A percentile compares a stretch with the other conserved stretches of the same genome.
Evolutionary conservation across 2,113 vertebrate species (phyloP).

Genomic region (Chloebia gouldiae): DNA sequence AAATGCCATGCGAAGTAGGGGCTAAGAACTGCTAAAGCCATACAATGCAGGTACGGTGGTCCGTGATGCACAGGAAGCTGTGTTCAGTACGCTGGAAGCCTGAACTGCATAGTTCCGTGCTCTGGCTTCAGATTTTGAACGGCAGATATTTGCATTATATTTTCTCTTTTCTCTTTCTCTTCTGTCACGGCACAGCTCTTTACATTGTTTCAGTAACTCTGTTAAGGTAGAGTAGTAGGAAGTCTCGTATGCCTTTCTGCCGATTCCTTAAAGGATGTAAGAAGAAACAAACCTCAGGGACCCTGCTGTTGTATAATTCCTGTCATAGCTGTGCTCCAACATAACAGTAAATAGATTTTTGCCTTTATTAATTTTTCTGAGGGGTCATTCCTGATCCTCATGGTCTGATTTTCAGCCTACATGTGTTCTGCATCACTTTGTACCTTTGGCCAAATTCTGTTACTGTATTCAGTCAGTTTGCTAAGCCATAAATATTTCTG

Average conservation of each 20-base stretch:
- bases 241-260: neutral
- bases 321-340: neutral
- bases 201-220: rapidly evolving
- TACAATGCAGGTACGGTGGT: neutral
- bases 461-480: neutral
- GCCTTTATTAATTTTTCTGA: neutral
- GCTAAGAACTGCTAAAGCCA: rapidly evolving
- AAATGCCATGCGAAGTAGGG: rapidly evolving
- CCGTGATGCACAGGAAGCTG: too few relatives aligned
- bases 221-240: rapidly evolving
- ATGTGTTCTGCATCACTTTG: rapidly evolving
- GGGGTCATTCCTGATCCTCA: rapidly evolving
- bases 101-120: neutral
- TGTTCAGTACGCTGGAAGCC: rapidly evolving
- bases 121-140: neutral
- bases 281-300: neutral
- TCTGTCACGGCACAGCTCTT: neutral
- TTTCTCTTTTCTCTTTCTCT: neutral
- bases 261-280: neutral
- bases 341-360: neutral
- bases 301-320: neutral
- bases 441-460: neutral
- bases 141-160: neutral
- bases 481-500: neutral
- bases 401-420: neutral